Base-by-base conservation (phyloP, 2,797 vertebrate species). In the Tenualosa ilisha region DNA sequence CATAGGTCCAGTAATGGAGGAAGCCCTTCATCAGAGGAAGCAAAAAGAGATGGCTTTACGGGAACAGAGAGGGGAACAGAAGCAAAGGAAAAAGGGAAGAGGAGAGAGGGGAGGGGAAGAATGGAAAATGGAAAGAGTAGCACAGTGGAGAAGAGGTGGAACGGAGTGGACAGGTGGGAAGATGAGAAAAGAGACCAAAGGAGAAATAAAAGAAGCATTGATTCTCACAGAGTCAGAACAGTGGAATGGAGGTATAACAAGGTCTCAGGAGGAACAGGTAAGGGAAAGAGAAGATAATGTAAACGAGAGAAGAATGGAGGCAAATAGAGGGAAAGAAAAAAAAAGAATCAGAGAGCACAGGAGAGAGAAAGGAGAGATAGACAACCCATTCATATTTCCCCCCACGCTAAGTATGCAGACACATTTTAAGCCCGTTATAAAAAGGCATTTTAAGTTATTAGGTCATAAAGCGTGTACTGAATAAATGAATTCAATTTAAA, bases 1-100 rank as follows among this genome's bases (percentile, higher is more conserved):
- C 54, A 4, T 22, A 3, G 54, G 54, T 88, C 88, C 83, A 37
- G 7, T 15, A 72, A 86, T 88, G 53, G 87, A 91, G 72, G 40
- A 79, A 79, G 40, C 40, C 72, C 72, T 79, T 79, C 40, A 79
- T 79, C 40, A 22, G 72, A 79, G 72, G 72, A 79, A 17, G 68
- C 13, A 17, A 6, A 43, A n/a, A 20, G 17, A 46, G 17, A 72
- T 72, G 26, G 1, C 24, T 65, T 31, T 4, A 75, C 31, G 1
- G 26, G 17, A 46, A 40, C 7, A 37, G 26, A 17, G 26, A n/a
- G 37, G 40, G 46, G 37, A 79, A 6, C 2, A 46, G 72, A 7
- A 43, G 17, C 43, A 24, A 43, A 5, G 72, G 22, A 9, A 61
- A 24, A 61, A 61, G 59, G 59, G 54, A 54, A 12, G n/a, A 13